phyloP scores from a whole-genome alignment of 2,797 vertebrate species.

The Buceros bicornis region DNA sequence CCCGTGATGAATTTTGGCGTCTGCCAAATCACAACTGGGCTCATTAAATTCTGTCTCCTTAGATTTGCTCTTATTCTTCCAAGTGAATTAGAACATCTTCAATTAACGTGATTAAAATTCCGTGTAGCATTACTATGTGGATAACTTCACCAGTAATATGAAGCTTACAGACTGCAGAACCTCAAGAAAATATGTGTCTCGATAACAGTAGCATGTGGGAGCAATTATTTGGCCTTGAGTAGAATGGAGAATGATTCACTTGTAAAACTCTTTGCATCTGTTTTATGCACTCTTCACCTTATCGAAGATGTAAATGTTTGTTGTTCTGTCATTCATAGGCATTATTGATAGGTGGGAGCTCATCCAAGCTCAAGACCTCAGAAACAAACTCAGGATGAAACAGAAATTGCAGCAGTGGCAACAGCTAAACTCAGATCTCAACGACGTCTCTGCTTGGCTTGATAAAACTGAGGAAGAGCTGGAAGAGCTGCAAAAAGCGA shows the following conservation, averaged over 20 bases:
- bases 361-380: slow-evolving; percentile 82
- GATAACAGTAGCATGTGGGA: not conserved
- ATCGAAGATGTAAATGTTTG: not conserved
- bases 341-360: slow-evolving; percentile 94
- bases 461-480: slow-evolving; percentile 85
- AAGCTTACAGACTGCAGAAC: not conserved
- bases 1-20: not conserved
- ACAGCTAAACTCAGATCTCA: slow-evolving; percentile 87
- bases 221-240: not conserved
- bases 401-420: slow-evolving; percentile 83
- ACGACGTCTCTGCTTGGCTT: slow-evolving; percentile 87
- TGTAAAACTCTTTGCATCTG: not conserved
- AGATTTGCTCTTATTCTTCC: not conserved
- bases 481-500: slow-evolving; percentile 77
- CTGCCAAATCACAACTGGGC: not conserved
- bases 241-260: not conserved
- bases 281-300: not conserved
- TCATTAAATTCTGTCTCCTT: not conserved
- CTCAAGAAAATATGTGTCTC: not conserved
- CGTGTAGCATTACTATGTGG: not conserved
- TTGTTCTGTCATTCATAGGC: slow-evolving; percentile 74
- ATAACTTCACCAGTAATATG: not conserved
- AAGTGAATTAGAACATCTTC: not conserved
- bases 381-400: slow-evolving; percentile 72
- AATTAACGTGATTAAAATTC: not conserved